Evolutionary conservation across 2,113 vertebrate genomes (phyloP).

Genomic region (Phyllostomus discolor): DNA sequence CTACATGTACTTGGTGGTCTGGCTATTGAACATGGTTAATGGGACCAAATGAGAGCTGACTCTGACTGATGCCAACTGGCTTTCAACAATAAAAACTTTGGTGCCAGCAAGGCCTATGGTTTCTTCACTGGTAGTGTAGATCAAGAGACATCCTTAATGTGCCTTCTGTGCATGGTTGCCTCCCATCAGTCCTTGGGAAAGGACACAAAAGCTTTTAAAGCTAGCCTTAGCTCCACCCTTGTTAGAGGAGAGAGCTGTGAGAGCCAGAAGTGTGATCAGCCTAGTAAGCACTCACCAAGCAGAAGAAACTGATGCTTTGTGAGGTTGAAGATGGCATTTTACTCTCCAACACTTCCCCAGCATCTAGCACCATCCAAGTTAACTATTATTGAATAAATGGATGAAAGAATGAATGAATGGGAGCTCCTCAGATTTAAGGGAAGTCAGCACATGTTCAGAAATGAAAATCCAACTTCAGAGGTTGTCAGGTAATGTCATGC

Average conservation of each 20-base stretch:
- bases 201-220: background rate
- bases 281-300: no score
- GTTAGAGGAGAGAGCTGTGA: background rate
- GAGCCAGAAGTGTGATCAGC: background rate
- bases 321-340: no score
- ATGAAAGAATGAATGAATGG: background rate
- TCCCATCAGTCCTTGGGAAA: background rate
- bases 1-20: background rate
- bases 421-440: background rate
- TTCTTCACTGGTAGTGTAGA: background rate
- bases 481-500: fast-evolving
- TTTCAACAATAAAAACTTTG: background rate
- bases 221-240: background rate
- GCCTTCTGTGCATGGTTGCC: background rate
- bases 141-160: background rate
- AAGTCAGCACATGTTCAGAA: background rate
- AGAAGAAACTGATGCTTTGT: background rate
- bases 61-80: background rate
- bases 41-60: background rate
- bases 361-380: background rate
- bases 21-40: background rate
- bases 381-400: background rate
- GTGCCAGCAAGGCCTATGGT: background rate
- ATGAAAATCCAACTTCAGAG: background rate
- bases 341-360: background rate